phyloP scores from a whole-genome alignment of 2,113 vertebrate species.

The Pycnonotus jocosus region DNA sequence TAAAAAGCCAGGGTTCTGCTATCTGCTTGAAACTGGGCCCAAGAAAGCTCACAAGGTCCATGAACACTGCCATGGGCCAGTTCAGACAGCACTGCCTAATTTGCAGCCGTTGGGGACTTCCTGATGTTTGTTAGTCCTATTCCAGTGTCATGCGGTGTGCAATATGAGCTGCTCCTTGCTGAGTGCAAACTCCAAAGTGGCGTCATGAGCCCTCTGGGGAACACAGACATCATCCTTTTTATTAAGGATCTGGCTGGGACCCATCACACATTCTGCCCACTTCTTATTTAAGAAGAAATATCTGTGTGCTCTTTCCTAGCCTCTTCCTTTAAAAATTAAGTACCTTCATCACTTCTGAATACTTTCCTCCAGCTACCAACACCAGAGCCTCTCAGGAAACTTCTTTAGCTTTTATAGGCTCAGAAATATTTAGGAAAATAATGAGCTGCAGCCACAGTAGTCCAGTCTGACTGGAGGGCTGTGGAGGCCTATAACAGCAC shows the following conservation, averaged over 20 bases:
- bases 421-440: neutral
- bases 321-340: neutral
- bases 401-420: neutral
- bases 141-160: conserved; percentile 51
- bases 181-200: conserved; percentile 44
- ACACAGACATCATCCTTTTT: conserved; percentile 46
- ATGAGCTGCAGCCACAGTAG: neutral
- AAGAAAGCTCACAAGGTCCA: neutral
- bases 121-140: conserved; percentile 50
- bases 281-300: conserved; percentile 26
- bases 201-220: conserved; percentile 47
- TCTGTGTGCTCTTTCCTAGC: neutral
- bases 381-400: neutral
- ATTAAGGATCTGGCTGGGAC: conserved; percentile 47
- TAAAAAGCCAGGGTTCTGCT: neutral
- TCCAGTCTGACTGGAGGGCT: neutral
- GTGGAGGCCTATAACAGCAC: neutral
- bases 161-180: conserved; percentile 54
- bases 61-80: neutral
- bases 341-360: neutral
- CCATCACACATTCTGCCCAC: neutral
- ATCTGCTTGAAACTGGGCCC: neutral
- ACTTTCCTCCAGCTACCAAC: neutral
- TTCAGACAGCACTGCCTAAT: neutral
- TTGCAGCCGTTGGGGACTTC: conserved; percentile 39